Evolutionary conservation across 2,797 vertebrate genomes (phyloP), one percentile per base, ranked within the genome.

Genomic region (Eutrigla gurnardus): DNA sequence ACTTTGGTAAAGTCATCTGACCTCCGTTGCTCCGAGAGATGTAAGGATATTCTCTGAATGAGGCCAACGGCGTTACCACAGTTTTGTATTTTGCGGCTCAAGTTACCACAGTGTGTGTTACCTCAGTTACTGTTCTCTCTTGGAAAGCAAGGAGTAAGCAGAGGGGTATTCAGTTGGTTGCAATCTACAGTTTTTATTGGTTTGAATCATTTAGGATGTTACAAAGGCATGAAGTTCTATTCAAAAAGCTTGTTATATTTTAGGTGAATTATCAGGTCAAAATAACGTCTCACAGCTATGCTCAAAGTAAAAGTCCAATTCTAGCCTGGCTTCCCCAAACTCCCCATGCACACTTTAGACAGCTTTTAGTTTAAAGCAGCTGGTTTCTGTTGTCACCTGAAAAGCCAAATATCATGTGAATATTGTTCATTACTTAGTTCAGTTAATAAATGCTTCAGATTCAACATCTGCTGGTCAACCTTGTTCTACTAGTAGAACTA

Each of bases 401-500:
- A 15, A 25, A 25, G 25, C 25, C 25, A 61, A n/a, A 10, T 59
- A 43, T 39, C 2, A 43, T 62, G 15, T 64, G 10, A 60, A 57
- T 37, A 18, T 18, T 39, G 3, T 45, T 35, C 11, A 59, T 62
- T 36, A 40, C 55, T 73, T 36, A 10, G 10, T 39, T 68, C 6
- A 37, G 45, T 4, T 53, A n/a, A 73, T 76, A 39, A 45, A 46
- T 40, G 8, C 37, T 36, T 60, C 39, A 40, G 7, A 63, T 68
- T 69, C 6, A 7, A 53, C 60, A 75, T 43, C 49, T 47, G 49
- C 33, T 60, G 17, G 68, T 66, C 13, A 35, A 64, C n/a, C 15
- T 52, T 36, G 5, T 33, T 57, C 11, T 36, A 12, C 25, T 1
- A 61, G 4, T 63, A 33, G 11, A 60, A 17, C 3, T 17, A 9